Evolutionary conservation across 37 sponge, comb jelly and placozoan species (phyloP).

Genomic region (Diacarnus erythraeanus): DNA sequence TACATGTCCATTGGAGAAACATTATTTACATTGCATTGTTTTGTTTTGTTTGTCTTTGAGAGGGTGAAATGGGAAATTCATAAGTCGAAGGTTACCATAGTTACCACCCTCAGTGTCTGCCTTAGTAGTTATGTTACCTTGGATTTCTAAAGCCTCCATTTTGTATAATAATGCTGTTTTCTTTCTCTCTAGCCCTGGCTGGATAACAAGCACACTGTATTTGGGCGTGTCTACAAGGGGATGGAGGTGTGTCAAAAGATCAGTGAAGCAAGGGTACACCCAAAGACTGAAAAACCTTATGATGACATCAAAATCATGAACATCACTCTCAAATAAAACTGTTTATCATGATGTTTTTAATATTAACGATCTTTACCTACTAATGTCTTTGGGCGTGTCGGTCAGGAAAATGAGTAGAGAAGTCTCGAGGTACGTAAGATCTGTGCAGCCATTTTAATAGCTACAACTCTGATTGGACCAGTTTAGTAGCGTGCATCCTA

Average conservation of each 20-base stretch:
- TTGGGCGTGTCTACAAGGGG: constrained; percentile 90
- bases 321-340: constrained; percentile 73
- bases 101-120: too few relatives aligned
- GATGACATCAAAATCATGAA: constrained; percentile 95
- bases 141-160: too few relatives aligned
- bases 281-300: constrained; percentile 88
- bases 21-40: too few relatives aligned
- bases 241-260: constrained; percentile 96
- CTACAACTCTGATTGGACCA: too few relatives aligned
- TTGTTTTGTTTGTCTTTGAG: too few relatives aligned
- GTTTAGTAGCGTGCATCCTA: too few relatives aligned
- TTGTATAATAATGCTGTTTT: too few relatives aligned
- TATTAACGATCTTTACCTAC: not conserved
- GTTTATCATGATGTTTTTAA: not conserved
- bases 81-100: too few relatives aligned
- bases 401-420: not conserved
- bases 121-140: too few relatives aligned
- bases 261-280: constrained; percentile 79
- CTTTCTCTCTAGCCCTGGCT: constrained; percentile 91
- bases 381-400: not conserved
- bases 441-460: too few relatives aligned
- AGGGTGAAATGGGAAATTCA: too few relatives aligned
- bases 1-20: too few relatives aligned
- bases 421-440: not conserved
- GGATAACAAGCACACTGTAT: constrained; percentile 97